Conservation (phyloP, 2,888 invertebrate genomes). For the Entomobrya proxima region DNA sequence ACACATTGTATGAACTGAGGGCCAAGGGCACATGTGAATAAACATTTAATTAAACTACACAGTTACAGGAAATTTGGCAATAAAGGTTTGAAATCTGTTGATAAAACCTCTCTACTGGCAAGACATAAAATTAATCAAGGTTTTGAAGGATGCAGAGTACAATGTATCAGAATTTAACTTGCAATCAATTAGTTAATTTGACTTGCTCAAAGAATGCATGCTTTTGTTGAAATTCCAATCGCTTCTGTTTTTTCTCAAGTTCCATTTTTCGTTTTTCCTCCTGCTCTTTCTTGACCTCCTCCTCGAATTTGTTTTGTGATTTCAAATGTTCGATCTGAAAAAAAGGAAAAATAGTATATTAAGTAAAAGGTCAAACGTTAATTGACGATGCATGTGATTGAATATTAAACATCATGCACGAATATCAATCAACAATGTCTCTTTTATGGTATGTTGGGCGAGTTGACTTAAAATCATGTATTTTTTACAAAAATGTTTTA, state of each 20-base stretch:
- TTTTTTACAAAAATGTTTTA: too few species aligned
- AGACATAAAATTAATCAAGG: neutral
- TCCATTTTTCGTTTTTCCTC: conserved; percentile 90
- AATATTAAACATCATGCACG: too few species aligned
- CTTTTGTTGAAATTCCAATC: conserved; percentile 91
- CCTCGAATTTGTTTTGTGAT: conserved; percentile 91
- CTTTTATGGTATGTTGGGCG: too few species aligned
- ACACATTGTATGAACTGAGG: neutral
- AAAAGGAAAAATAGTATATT: conserved; percentile 59
- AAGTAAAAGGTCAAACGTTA: neutral
- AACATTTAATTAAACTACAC: neutral
- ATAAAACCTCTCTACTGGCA: neutral
- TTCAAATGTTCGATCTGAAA: conserved; percentile 88
- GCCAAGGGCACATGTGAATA: neutral
- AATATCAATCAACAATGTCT: too few species aligned
- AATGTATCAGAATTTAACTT: neutral
- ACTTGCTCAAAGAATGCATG: conserved; percentile 86
- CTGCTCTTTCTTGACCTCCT: conserved; percentile 94
- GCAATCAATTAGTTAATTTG: conserved; percentile 65
- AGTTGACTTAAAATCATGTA: too few species aligned
- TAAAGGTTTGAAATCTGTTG: neutral
- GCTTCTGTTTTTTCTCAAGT: conserved; percentile 88
- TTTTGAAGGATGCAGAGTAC: neutral
- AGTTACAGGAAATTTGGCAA: conserved; percentile 28
- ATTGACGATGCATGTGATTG: neutral